A percentile compares a stretch with the other conserved stretches of the same genome.
Conservation (phyloP, 2,888 invertebrate genomes). For the Agonum fuliginosum region DNA sequence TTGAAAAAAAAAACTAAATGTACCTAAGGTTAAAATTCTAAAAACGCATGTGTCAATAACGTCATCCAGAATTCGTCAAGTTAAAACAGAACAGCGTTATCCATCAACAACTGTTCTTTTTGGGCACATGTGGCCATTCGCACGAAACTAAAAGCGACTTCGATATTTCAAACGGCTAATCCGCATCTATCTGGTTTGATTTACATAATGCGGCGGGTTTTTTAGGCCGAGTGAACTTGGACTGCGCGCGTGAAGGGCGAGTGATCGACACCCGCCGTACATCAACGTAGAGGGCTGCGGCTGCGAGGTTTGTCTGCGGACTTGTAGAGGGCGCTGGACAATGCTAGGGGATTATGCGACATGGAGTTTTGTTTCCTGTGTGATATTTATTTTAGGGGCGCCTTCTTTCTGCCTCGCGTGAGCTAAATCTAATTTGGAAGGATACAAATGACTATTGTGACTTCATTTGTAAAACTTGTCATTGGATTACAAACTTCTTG, state of each 20-base stretch:
- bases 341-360: constrained; percentile 12
- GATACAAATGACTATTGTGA: constrained; percentile 18
- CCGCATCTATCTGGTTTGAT: constrained; percentile 57
- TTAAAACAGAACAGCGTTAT: too few species aligned
- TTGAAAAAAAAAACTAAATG: too few species aligned
- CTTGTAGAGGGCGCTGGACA: constrained; percentile 1
- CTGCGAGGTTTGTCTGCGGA: constrained; percentile 29
- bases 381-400: constrained; percentile 20
- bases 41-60: too few species aligned
- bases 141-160: too few species aligned
- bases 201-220: constrained; percentile 52
- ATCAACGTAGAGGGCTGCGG: constrained; percentile 15
- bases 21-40: too few species aligned
- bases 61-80: too few species aligned
- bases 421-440: neutral
- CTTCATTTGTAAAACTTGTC: neutral
- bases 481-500: neutral
- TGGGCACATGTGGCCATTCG: too few species aligned
- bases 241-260: neutral
- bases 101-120: too few species aligned
- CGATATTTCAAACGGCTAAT: constrained; percentile 56
- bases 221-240: constrained; percentile 41
- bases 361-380: constrained; percentile 7
- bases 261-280: constrained; percentile 23
- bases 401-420: neutral